phyloP scores from a whole-genome alignment of 2,888 invertebrate genomes.

The Poecilus cupreus region DNA sequence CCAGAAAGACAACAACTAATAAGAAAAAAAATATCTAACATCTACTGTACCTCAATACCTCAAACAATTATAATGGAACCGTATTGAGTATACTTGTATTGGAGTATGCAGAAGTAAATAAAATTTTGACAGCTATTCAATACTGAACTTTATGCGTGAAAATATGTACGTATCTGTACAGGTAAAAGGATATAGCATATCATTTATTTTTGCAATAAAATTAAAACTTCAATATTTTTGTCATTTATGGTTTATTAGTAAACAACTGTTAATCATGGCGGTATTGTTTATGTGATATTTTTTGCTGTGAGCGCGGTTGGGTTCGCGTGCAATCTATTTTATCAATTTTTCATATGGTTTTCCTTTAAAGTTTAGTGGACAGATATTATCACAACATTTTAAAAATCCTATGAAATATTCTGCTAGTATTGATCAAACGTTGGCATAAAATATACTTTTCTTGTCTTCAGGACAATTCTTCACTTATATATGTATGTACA shows the following conservation, averaged over 20 bases:
- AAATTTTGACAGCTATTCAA: neutral
- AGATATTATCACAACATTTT: neutral
- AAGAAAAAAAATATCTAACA: too few relatives aligned
- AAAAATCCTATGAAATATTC: neutral
- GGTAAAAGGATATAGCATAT: neutral
- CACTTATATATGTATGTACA: neutral
- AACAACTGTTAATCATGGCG: neutral
- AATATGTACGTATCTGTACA: neutral
- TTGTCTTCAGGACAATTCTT: neutral
- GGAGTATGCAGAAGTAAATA: neutral
- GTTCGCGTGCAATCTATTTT: neutral
- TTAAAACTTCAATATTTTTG: neutral
- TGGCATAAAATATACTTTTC: neutral
- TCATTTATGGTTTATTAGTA: neutral
- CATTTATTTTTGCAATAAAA: neutral
- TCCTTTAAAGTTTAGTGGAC: neutral
- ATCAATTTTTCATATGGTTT: neutral
- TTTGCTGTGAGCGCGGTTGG: neutral
- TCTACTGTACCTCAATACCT: too few relatives aligned
- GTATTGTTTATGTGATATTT: neutral
- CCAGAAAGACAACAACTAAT: too few relatives aligned
- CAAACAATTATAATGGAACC: too few relatives aligned
- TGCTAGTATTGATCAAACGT: neutral
- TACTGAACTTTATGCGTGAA: neutral
- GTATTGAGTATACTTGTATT: neutral